A percentile compares a stretch with the other conserved stretches of the same genome.
phyloP scores from a whole-genome alignment of 1,140 invertebrate genomes.

The Lepidotrigona ventralis region DNA sequence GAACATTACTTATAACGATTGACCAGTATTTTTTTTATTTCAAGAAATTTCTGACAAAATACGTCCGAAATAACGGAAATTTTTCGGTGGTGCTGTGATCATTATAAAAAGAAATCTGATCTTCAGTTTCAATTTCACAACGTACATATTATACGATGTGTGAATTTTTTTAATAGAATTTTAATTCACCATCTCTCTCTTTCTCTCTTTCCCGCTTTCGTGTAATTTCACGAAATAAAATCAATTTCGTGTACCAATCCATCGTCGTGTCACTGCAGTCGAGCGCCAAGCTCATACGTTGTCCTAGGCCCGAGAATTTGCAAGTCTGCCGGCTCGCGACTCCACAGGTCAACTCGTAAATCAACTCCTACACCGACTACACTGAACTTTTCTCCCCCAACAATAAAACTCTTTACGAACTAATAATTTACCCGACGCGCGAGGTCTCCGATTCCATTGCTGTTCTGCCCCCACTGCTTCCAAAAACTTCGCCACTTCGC shows the following conservation, averaged over 20 bases:
- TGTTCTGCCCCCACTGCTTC: too few species aligned
- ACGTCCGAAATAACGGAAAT: too few species aligned
- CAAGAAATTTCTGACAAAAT: too few species aligned
- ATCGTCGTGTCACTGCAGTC: background rate
- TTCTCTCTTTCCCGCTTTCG: too few species aligned
- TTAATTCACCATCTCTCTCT: background rate
- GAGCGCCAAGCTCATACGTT: background rate
- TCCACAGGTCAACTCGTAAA: background rate
- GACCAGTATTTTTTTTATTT: too few species aligned
- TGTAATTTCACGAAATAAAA: background rate
- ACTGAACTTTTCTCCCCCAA: background rate
- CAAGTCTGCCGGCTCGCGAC: background rate
- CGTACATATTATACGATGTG: background rate
- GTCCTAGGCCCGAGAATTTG: background rate
- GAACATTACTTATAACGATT: too few species aligned
- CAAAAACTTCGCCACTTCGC: background rate
- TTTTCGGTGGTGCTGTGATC: too few species aligned
- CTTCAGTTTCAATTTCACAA: background rate
- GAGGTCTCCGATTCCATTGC: background rate
- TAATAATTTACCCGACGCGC: background rate
- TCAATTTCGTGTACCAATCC: background rate
- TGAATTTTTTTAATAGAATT: background rate
- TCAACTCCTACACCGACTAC: background rate
- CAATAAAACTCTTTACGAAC: background rate
- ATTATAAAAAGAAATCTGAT: background rate